A percentile compares a stretch with the other conserved stretches of the same genome.
These are phyloP conservation scores for Spilarctia lutea DNA, from an alignment of 2,888 invertebrate species.

Conservation along the genomic window DNA sequence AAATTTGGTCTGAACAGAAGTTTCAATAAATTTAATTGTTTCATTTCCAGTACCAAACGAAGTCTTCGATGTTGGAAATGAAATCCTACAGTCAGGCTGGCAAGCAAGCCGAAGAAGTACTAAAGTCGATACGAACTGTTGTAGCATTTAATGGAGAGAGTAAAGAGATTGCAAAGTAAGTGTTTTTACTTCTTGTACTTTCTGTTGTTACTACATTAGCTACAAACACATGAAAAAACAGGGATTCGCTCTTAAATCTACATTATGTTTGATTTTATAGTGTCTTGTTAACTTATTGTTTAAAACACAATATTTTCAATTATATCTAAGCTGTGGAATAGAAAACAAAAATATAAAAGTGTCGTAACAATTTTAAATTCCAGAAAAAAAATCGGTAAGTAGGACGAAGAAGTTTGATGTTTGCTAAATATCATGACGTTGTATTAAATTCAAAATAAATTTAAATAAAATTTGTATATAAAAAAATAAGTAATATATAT, in stretches of 20 bases:
- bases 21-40: neutral
- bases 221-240: neutral
- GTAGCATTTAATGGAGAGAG: conserved; percentile 92
- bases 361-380: neutral
- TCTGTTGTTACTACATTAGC: neutral
- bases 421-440: neutral
- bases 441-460: neutral
- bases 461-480: neutral
- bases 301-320: neutral
- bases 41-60: conserved; percentile 84
- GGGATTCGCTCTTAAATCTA: neutral
- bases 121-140: conserved; percentile 91
- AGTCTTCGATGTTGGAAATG: conserved; percentile 88
- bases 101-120: conserved; percentile 91
- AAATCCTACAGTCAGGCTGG: conserved; percentile 92
- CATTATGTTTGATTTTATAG: neutral
- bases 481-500: neutral
- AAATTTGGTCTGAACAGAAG: neutral
- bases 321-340: neutral
- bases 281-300: neutral
- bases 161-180: conserved; percentile 89
- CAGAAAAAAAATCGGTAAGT: neutral
- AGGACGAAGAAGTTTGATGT: neutral
- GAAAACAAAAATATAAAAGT: neutral
- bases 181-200: neutral